A percentile compares a stretch with the other conserved stretches of the same genome.
phyloP scores from a whole-genome alignment of 1,140 invertebrate genomes.

The Macrotrachela quadricornifera region DNA sequence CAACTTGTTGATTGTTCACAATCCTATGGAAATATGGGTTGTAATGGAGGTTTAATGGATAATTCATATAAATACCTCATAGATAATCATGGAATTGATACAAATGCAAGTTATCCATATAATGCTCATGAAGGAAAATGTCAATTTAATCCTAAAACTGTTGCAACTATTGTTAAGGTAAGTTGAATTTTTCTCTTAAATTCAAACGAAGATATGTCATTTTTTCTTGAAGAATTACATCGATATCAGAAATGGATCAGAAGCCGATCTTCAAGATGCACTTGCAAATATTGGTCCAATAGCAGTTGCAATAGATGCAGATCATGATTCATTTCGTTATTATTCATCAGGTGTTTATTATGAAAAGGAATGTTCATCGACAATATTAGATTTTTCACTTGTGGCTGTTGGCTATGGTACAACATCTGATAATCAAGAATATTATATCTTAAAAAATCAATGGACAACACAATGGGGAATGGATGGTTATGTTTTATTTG shows the following conservation, averaged over 20 bases:
- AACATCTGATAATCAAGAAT: constrained; percentile 41
- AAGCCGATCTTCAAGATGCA: constrained; percentile 19
- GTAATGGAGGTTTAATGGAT: constrained; percentile 13
- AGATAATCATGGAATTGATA: constrained; percentile 36
- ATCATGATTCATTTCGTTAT: constrained; percentile 46
- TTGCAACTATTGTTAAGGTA: constrained; percentile 14
- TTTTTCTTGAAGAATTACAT: no score
- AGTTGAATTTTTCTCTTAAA: no score
- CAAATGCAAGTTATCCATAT: constrained; percentile 7
- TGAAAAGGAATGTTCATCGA: constrained; percentile 45
- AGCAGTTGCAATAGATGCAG: constrained; percentile 63
- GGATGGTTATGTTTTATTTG: constrained; percentile 31
- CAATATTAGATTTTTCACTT: constrained; percentile 48
- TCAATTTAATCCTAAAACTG: constrained; percentile 19
- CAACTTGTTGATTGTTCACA: constrained; percentile 8
- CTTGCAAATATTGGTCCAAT: constrained; percentile 65
- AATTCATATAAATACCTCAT: constrained; percentile 22
- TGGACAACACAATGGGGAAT: constrained; percentile 65
- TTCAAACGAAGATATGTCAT: no score
- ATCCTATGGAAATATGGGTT: constrained; percentile 3
- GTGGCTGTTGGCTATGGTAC: constrained; percentile 60
- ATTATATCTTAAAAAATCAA: constrained; percentile 5
- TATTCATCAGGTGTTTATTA: constrained; percentile 45
- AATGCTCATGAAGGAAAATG: constrained; percentile 31
- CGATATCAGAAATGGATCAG: constrained; percentile 14